Percentiles rank a stretch among this genome's conserved stretches.
phyloP scores from a whole-genome alignment of 2,888 invertebrate genomes.

The Drosophila subquinaria region DNA sequence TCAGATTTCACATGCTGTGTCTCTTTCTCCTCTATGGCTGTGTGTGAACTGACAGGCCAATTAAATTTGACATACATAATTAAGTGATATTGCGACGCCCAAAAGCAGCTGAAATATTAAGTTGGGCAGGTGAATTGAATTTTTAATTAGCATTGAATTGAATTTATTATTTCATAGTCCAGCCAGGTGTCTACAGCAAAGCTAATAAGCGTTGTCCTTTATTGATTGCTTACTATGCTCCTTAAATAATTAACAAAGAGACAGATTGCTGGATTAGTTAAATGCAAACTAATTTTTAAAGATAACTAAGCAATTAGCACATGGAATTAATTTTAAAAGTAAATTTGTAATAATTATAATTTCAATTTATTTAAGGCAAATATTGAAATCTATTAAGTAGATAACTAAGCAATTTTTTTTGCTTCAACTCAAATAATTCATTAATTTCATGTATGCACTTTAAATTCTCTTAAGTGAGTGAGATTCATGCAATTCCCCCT shows the following conservation, averaged over 20 bases:
- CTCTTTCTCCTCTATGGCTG: slow-evolving; percentile 16
- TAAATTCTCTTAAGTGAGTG: not conserved
- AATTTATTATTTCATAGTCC: slow-evolving; percentile 33
- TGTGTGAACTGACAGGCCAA: slow-evolving; percentile 73
- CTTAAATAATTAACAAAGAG: slow-evolving; percentile 14
- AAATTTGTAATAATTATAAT: not conserved
- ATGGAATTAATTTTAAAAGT: not conserved
- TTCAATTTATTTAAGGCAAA: not conserved
- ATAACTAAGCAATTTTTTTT: not conserved
- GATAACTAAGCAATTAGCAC: too few species aligned
- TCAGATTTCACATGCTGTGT: slow-evolving; percentile 34
- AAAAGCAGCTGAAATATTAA: slow-evolving; percentile 57
- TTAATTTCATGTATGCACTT: not conserved
- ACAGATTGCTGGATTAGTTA: not conserved
- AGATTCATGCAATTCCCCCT: not conserved
- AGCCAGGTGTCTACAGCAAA: slow-evolving; percentile 6
- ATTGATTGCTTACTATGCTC: slow-evolving; percentile 17
- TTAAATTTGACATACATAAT: slow-evolving; percentile 79
- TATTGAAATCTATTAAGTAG: not conserved
- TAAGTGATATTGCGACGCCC: slow-evolving; percentile 53
- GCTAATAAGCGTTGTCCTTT: slow-evolving; percentile 12
- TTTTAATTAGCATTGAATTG: slow-evolving; percentile 63
- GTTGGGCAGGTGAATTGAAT: slow-evolving; percentile 57
- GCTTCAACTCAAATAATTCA: not conserved
- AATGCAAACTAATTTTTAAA: not conserved